Base-by-base conservation (phyloP, 2,888 invertebrate species). In the Sinotaia quadrata region DNA sequence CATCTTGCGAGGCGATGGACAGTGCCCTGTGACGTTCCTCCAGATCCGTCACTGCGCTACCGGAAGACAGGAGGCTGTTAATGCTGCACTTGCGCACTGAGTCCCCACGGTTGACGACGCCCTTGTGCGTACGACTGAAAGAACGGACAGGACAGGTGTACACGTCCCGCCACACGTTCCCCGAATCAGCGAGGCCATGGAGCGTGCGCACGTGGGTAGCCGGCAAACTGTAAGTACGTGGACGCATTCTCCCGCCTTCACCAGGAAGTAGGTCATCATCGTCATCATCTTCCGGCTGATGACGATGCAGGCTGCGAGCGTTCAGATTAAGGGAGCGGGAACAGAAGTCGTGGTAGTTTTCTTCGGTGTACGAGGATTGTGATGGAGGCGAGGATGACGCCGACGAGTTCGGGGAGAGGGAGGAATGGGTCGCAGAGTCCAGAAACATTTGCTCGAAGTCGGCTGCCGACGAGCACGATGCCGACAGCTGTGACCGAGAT, bases 61-160 rank as follows among this genome's bases (percentile, higher is more conserved):
- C 72, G 12, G 65, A 65, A 7, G 67, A 70, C 67, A 73, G 65
- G 15, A 73, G 56, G 54, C 57, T 68, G 68, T 69, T 73, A 34
- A 73, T 54, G 56, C 73, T 65, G 33, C 69, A 70, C 69, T 73
- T 69, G 5, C 73, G 52, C 29, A 68, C 61, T 3, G 69, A 67
- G 61, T 73, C 73, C 10, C 73, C 73, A 0, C 68, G 63, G 52
- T 70, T 73, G 60, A 73, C 59, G 18, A 73, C 68, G 21, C 73
- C 73, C 24, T 73, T 73, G 44, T 69, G 47, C 2, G 73, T 73
- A 7, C 68, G 67, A 7, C 69, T 63, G 61, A 73, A 73, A 27
- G 71, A 62, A 44, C 71, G 47, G 44, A 65, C 65, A 15, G 65
- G 65, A 33, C 65, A 65, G n/a, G 65, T 65, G 56, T 65, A 56